Evolutionary conservation across 2,113 vertebrate genomes (phyloP), one percentile per base, ranked within the genome.

Genomic region (Balaeniceps rex): DNA sequence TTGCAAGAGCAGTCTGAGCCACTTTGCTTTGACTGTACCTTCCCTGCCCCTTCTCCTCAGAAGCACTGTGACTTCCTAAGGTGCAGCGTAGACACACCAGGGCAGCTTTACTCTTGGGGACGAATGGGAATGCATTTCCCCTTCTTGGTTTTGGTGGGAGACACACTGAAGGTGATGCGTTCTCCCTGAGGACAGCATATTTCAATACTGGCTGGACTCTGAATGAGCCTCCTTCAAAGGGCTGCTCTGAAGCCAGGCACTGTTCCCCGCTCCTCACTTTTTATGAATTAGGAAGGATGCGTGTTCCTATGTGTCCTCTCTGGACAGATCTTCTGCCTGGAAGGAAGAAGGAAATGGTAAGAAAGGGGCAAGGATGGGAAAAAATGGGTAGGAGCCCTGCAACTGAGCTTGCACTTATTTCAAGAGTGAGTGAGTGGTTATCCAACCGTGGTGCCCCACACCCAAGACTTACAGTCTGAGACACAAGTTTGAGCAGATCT

Each of bases 381-480:
- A 18, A 82, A 82, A 70, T 2, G 12, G 26, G 34, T 25, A 90
- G 31, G 25, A 49, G n/a, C n/a, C 18, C 44, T n/a, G 22, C 51
- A 75, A 14, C 15, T 19, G 52, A 90, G 36, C 44, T 46, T 57
- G 34, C 21, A 40, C 25, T 84, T 83, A 61, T 61, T 87, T 64
- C 69, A 87, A 42, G 60, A 90, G 33, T 7, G 23, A 33, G 19
- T 44, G 63, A 77, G 51, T 3, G 4, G 68, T 40, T 81, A 60
- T 23, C 55, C 0, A 0, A 13, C 52, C 33, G 17, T 0, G 0
- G 18, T 54, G 51, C 40, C 83, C 46, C 83, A 82, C 47, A 57
- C 16, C 42, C 52, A 38, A 57, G 22, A 29, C 66, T 54, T 42
- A 38, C 9, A 89, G 63, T 9, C 44, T 38, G 49, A 85, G 71